Evolutionary conservation across 2,797 vertebrate genomes (phyloP).

Genomic region (Tamandua tetradactyla): DNA sequence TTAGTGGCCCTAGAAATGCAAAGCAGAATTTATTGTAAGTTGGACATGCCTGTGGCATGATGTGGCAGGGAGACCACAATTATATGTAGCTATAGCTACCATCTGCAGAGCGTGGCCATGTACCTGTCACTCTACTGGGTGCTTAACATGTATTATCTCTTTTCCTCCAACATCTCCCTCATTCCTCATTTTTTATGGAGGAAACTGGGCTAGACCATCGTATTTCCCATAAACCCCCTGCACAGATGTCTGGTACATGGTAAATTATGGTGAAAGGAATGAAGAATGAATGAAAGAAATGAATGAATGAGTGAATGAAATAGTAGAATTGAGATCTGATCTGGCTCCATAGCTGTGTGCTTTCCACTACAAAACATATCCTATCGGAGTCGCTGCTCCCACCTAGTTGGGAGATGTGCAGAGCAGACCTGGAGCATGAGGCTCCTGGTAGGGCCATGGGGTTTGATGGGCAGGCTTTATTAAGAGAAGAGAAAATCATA

Average conservation of each 20-base stretch:
- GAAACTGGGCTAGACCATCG: not conserved
- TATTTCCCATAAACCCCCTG: not conserved
- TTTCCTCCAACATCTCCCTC: not conserved
- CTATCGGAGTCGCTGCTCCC: not conserved
- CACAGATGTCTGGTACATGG: not conserved
- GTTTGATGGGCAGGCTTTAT: not conserved
- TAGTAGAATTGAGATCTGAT: not conserved
- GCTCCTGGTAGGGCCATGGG: not conserved
- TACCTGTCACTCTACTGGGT: not conserved
- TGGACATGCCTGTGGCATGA: not conserved
- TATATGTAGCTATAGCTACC: not conserved
- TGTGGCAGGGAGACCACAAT: not conserved
- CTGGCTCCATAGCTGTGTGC: not conserved
- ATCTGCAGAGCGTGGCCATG: not conserved
- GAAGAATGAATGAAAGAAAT: too few species aligned
- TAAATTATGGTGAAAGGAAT: not conserved
- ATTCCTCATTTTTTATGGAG: not conserved
- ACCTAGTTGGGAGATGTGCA: not conserved
- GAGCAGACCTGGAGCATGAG: not conserved
- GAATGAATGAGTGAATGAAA: too few species aligned
- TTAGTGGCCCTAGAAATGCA: not conserved
- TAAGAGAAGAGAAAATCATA: not conserved
- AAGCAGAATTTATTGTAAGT: not conserved
- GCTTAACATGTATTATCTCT: not conserved
- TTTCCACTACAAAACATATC: not conserved